Percentiles rank a stretch among this genome's conserved stretches.
Evolutionary conservation across 2,888 invertebrate genomes (phyloP).

Genomic region (Hedychridium roseum): DNA sequence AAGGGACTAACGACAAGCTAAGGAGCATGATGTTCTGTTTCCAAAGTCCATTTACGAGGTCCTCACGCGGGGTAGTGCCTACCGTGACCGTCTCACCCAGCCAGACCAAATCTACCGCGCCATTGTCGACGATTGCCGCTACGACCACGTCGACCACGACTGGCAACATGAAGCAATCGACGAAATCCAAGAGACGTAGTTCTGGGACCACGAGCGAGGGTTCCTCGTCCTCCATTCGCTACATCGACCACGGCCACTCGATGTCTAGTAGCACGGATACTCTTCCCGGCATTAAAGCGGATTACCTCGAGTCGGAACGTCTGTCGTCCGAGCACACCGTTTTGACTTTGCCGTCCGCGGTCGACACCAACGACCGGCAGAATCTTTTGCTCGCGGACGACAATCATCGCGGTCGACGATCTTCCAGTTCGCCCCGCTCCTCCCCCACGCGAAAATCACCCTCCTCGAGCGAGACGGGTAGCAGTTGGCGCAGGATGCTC

Average conservation of each 20-base stretch:
- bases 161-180: slow-evolving; percentile 18
- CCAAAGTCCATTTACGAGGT: slow-evolving; percentile 60
- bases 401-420: neutral
- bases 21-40: slow-evolving; percentile 59
- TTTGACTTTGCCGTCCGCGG: slow-evolving; percentile 30
- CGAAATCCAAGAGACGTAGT: too few relatives aligned
- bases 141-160: slow-evolving; percentile 25
- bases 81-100: too few relatives aligned
- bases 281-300: slow-evolving; percentile 53
- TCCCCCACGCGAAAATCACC: slow-evolving; percentile 29
- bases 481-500: slow-evolving; percentile 67
- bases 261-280: slow-evolving; percentile 61
- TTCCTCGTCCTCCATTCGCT: slow-evolving; percentile 55
- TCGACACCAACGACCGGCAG: slow-evolving; percentile 8
- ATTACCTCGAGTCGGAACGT: slow-evolving; percentile 55
- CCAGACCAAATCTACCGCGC: slow-evolving; percentile 25
- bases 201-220: slow-evolving; percentile 57
- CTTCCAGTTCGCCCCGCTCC: slow-evolving; percentile 3
- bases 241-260: slow-evolving; percentile 56
- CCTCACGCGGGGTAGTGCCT: slow-evolving; percentile 44
- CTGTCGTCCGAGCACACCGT: slow-evolving; percentile 49
- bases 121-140: slow-evolving; percentile 27
- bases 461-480: slow-evolving; percentile 56
- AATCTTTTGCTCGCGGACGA: slow-evolving; percentile 15
- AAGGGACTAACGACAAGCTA: too few relatives aligned